Evolutionary conservation across 2,888 invertebrate genomes (phyloP).

Genomic region (Thera britannica): DNA sequence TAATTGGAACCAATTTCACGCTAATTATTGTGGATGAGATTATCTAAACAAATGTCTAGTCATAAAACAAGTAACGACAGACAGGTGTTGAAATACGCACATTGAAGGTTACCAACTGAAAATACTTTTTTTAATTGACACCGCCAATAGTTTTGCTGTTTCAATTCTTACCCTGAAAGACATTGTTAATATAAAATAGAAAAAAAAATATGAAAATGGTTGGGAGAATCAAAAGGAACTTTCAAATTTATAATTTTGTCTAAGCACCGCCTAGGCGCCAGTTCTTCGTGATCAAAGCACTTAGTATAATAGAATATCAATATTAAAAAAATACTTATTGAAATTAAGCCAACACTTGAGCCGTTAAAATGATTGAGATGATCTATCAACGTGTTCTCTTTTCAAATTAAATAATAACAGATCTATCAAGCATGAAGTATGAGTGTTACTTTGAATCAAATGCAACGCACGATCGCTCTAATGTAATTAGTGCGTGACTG

Average conservation of each 20-base stretch:
- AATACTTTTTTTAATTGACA: too few species aligned
- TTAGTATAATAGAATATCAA: neutral
- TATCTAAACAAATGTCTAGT: slow-evolving; percentile 22
- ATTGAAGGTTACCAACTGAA: too few species aligned
- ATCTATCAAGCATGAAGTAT: slow-evolving; percentile 43
- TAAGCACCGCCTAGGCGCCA: too few species aligned
- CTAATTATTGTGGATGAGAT: slow-evolving; percentile 29
- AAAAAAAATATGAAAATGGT: too few species aligned
- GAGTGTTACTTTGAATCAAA: slow-evolving; percentile 28
- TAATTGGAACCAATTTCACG: slow-evolving; percentile 34
- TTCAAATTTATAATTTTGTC: too few species aligned
- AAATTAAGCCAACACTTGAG: slow-evolving; percentile 3
- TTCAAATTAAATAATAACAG: slow-evolving; percentile 30
- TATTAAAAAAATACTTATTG: slow-evolving; percentile 2
- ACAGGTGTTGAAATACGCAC: neutral
- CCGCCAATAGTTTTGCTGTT: too few species aligned
- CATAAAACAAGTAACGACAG: slow-evolving; percentile 4
- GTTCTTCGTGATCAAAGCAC: neutral
- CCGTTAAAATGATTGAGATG: slow-evolving; percentile 45
- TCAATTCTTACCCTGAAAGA: too few species aligned
- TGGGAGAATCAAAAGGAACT: too few species aligned
- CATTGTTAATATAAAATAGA: too few species aligned
- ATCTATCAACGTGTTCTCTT: slow-evolving; percentile 34
- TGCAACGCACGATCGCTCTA: slow-evolving; percentile 31
- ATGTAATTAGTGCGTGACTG: slow-evolving; percentile 60